Percentiles rank a stretch among this genome's conserved stretches.
phyloP scores from a whole-genome alignment of 2,797 vertebrate genomes.

The Nyctibius grandis region DNA sequence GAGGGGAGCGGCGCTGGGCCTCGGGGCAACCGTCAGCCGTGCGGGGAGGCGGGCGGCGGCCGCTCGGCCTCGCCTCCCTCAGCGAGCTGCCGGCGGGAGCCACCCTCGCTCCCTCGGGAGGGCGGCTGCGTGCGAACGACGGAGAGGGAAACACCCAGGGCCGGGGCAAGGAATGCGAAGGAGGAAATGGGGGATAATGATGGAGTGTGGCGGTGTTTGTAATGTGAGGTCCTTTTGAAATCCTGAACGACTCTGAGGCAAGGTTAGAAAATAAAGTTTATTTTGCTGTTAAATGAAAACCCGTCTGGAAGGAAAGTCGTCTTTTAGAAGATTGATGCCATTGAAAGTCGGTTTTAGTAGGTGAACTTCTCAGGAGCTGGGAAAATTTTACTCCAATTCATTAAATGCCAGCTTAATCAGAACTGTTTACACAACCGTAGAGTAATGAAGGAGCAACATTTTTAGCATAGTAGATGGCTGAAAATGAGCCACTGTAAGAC shows the following conservation, averaged over 20 bases:
- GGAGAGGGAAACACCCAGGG: neutral
- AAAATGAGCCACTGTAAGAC: conserved; percentile 1
- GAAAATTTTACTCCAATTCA: neutral
- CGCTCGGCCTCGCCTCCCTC: neutral
- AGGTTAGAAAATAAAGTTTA: neutral
- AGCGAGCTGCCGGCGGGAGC: neutral
- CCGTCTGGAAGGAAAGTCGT: neutral
- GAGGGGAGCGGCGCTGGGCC: too few species aligned
- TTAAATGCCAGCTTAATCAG: conserved; percentile 1
- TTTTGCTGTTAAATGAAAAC: neutral
- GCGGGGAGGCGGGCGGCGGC: neutral
- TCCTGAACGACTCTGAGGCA: neutral
- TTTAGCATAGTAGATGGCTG: neutral
- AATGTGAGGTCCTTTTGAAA: neutral
- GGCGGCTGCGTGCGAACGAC: neutral
- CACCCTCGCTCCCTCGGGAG: neutral
- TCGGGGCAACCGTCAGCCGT: neutral
- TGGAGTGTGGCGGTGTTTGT: neutral
- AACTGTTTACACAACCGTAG: neutral
- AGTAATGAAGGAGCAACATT: conserved; percentile 12
- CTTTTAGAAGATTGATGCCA: neutral
- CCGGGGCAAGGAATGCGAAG: neutral
- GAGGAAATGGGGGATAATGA: neutral
- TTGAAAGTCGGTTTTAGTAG: neutral
- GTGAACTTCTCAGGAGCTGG: neutral